Evolutionary conservation across 2,797 vertebrate genomes (phyloP), one percentile per base, ranked within the genome.

Genomic region (Ambastaia sidthimunki): DNA sequence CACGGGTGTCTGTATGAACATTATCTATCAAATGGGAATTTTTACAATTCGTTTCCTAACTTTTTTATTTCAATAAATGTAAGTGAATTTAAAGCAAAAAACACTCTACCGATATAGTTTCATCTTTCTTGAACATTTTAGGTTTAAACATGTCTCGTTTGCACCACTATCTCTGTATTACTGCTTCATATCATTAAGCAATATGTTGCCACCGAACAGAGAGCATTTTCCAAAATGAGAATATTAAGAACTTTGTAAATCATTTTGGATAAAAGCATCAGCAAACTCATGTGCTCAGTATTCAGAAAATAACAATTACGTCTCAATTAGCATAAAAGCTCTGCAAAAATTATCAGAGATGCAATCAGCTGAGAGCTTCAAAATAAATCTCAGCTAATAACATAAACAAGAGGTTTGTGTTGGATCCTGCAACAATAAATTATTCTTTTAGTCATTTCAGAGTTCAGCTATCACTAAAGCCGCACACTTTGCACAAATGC

Each of bases 41-140:
- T 72, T 70, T 50, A 15, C 73, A 69, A 18, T 57, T 2, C 37
- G 47, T 73, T 63, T 68, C 44, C 15, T 18, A 57, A 74, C 19
- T 65, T 9, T 31, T 65, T n/a, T 34, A 65, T 37, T 66, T 1
- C 3, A 12, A 1, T 13, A 59, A 11, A 28, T 28, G 3, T 15
- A 25, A 28, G 15, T 16, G 4, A 16, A 28, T 16, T 16, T 13
- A 59, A 23, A 59, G 21, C 57, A 59, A 59, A 25, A 21, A 31
- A 4, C 21, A 12, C 19, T 54, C 54, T 13, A 25, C n/a, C 19
- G 9, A 55, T 21, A 7, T 23, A 21, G 19, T 57, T 57, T 11
- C 19, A 23, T 55, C 52, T 21, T n/a, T 55, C 52, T 55, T 19
- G 6, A 10, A 23, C 21, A 12, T 57, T 23, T 23, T 23, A 57